phyloP scores from a whole-genome alignment of 2,113 vertebrate genomes.

The Morone chrysops region DNA sequence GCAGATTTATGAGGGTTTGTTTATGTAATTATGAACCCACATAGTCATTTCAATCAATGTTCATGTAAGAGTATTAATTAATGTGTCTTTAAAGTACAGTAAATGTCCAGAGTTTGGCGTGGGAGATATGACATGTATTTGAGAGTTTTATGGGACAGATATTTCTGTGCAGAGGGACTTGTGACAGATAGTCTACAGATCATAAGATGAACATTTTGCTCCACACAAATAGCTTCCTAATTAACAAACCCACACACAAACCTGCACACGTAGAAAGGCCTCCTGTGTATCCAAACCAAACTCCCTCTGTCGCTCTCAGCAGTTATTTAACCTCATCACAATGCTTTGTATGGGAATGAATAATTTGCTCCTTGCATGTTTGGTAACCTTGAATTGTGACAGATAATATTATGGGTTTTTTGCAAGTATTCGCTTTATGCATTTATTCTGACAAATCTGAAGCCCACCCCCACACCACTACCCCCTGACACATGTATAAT shows the following conservation, averaged over 20 bases:
- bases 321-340: constrained; percentile 47
- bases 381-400: constrained; percentile 73
- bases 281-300: constrained; percentile 31
- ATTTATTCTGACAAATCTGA: constrained; percentile 69
- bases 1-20: background rate
- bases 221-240: constrained; percentile 33
- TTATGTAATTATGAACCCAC: background rate
- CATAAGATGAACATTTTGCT: constrained; percentile 19
- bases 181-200: constrained; percentile 6
- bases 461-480: constrained; percentile 16
- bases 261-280: constrained; percentile 8
- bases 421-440: constrained; percentile 42
- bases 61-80: background rate
- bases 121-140: background rate
- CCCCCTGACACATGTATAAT: constrained; percentile 63
- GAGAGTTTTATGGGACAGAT: constrained; percentile 22
- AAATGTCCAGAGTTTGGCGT: background rate
- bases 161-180: background rate
- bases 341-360: constrained; percentile 52
- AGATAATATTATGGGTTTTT: constrained; percentile 60
- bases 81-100: background rate
- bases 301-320: constrained; percentile 53
- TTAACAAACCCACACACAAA: constrained; percentile 20
- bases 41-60: background rate
- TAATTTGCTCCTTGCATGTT: constrained; percentile 65